Evolutionary conservation across 1,140 invertebrate species (phyloP).

Genomic region (Camponotus pennsylvanicus): DNA sequence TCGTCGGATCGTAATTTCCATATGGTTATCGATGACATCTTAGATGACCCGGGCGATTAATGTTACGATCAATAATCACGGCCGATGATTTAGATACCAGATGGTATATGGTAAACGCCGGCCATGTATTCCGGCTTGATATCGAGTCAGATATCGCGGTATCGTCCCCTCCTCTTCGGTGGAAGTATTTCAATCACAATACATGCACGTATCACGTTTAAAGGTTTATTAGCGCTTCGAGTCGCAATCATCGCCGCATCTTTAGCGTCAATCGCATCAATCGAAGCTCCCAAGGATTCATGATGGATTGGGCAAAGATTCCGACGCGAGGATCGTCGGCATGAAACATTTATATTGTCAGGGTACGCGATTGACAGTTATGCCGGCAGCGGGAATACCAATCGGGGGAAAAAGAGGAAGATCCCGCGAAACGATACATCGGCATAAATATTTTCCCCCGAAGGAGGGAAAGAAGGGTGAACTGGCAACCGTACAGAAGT

Average conservation of each 20-base stretch:
- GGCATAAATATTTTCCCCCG: conserved; percentile 52
- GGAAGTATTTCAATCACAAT: background rate
- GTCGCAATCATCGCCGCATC: background rate
- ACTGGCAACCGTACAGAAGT: background rate
- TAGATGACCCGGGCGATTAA: conserved; percentile 28
- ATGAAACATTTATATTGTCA: conserved; percentile 39
- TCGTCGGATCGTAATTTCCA: background rate
- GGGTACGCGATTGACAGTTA: conserved; percentile 32
- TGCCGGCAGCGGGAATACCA: conserved; percentile 21
- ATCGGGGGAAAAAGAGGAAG: conserved; percentile 1
- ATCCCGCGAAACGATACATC: conserved; percentile 48
- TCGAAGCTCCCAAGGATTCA: conserved; percentile 2
- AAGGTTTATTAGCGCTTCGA: background rate
- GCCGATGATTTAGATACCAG: conserved; percentile 30
- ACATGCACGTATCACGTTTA: background rate
- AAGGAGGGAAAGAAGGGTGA: background rate
- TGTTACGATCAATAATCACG: conserved; percentile 47
- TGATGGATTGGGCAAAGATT: conserved; percentile 9
- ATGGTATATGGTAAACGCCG: background rate
- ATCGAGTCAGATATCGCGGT: conserved; percentile 1
- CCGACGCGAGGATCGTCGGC: background rate
- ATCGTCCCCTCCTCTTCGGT: too few species aligned
- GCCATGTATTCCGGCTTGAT: background rate
- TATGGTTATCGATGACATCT: conserved; percentile 12
- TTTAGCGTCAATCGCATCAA: conserved; percentile 23